A percentile compares a stretch with the other conserved stretches of the same genome.
Conservation (phyloP, 2,797 vertebrate genomes). For the Leptatherina wallacei region DNA sequence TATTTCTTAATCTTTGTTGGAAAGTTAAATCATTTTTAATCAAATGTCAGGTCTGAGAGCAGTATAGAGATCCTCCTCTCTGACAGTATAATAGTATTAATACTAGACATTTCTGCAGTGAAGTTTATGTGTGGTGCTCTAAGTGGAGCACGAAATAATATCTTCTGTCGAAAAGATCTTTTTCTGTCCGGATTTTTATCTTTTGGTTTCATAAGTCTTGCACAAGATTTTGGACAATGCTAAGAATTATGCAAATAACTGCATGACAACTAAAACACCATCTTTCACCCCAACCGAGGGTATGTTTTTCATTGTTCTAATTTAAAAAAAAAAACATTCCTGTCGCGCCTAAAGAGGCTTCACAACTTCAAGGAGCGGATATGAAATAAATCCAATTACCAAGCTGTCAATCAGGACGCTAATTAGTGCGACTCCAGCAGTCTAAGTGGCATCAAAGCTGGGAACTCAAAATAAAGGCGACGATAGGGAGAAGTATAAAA, state of each 20-base stretch:
- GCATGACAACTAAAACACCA: constrained; percentile 39
- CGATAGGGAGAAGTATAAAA: neutral
- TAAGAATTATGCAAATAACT: constrained; percentile 34
- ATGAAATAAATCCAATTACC: constrained; percentile 80
- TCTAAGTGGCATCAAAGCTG: constrained; percentile 63
- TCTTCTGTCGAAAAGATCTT: constrained; percentile 1
- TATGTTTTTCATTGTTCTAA: constrained; percentile 31
- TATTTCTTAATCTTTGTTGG: neutral
- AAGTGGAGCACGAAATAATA: constrained; percentile 11
- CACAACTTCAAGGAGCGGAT: constrained; percentile 77
- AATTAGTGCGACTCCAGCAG: constrained; percentile 70
- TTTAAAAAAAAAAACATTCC: constrained; percentile 47
- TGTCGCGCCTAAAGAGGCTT: constrained; percentile 59
- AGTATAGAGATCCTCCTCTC: neutral
- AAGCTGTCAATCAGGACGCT: constrained; percentile 74
- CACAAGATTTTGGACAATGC: constrained; percentile 12
- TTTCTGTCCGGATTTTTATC: neutral
- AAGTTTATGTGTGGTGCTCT: constrained; percentile 5
- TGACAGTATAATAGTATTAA: too few species aligned
- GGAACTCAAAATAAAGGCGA: constrained; percentile 51
- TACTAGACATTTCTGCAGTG: neutral
- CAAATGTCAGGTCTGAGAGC: neutral
- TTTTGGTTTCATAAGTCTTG: constrained; percentile 14
- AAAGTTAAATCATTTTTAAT: neutral
- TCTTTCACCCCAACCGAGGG: neutral